Evolutionary conservation across 1,140 invertebrate genomes (phyloP).

Genomic region (Neuroterus valhalla): DNA sequence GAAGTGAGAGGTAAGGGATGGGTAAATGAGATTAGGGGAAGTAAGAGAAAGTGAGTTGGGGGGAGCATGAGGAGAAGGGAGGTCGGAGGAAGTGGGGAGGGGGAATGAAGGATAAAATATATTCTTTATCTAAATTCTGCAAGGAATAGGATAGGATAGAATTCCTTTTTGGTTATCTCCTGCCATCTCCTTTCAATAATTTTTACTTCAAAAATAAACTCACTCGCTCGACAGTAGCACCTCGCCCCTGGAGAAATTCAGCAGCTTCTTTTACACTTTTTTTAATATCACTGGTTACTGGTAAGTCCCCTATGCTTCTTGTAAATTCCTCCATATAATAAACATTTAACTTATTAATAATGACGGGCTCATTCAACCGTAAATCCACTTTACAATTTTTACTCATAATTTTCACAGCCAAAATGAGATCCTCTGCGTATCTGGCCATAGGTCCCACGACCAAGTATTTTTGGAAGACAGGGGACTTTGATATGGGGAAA

Average conservation of each 20-base stretch:
- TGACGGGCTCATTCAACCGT: slow-evolving; percentile 73
- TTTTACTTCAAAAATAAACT: background rate
- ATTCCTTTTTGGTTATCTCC: too few species aligned
- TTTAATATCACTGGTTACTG: slow-evolving; percentile 32
- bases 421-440: slow-evolving; percentile 83
- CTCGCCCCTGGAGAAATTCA: background rate
- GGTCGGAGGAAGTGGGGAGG: too few species aligned
- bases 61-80: too few species aligned
- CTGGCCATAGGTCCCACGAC: slow-evolving; percentile 87
- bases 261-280: background rate
- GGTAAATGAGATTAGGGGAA: too few species aligned
- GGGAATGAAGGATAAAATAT: too few species aligned
- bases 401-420: slow-evolving; percentile 79
- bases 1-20: too few species aligned
- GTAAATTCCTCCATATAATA: slow-evolving; percentile 80
- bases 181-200: too few species aligned
- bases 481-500: slow-evolving; percentile 75
- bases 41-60: too few species aligned
- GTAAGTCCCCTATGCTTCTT: slow-evolving; percentile 70
- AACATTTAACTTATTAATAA: slow-evolving; percentile 79
- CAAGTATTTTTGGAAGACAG: slow-evolving; percentile 73
- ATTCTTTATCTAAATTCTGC: too few species aligned
- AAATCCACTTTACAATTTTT: slow-evolving; percentile 65
- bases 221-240: background rate
- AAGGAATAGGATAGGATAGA: too few species aligned